phyloP scores from a whole-genome alignment of 1,140 invertebrate genomes.

The Trichonephila clavata region DNA sequence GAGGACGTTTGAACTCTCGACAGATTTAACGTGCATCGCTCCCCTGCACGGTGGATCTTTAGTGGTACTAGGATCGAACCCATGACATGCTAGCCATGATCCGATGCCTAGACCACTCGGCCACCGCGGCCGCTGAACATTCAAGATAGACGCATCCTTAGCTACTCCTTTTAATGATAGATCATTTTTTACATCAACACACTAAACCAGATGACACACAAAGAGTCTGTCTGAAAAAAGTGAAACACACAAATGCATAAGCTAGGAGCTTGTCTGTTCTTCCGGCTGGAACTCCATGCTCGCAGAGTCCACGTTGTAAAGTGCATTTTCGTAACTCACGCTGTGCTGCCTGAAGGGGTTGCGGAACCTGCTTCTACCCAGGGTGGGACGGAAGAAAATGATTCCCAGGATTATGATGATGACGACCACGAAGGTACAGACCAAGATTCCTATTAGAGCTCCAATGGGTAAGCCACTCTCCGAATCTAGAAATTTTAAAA shows the following conservation, averaged over 20 bases:
- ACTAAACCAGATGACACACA: constrained; percentile 4
- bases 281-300: constrained; percentile 51
- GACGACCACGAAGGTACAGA: background rate
- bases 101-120: too few species aligned
- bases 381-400: background rate
- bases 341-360: constrained; percentile 39
- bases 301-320: constrained; percentile 35
- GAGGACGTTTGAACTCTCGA: too few species aligned
- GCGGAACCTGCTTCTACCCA: background rate
- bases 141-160: background rate
- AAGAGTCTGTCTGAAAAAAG: background rate
- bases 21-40: too few species aligned
- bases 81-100: too few species aligned
- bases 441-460: background rate
- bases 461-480: background rate
- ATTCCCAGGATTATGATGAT: background rate
- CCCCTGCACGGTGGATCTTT: too few species aligned
- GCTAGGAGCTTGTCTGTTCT: background rate
- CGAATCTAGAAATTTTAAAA: background rate
- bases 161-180: background rate
- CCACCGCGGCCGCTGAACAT: too few species aligned
- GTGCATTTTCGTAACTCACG: constrained; percentile 41
- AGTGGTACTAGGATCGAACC: too few species aligned
- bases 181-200: background rate
- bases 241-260: background rate